A percentile compares a stretch with the other conserved stretches of the same genome.
phyloP scores from a whole-genome alignment of 1,140 invertebrate species.

The Drosophila azteca region DNA sequence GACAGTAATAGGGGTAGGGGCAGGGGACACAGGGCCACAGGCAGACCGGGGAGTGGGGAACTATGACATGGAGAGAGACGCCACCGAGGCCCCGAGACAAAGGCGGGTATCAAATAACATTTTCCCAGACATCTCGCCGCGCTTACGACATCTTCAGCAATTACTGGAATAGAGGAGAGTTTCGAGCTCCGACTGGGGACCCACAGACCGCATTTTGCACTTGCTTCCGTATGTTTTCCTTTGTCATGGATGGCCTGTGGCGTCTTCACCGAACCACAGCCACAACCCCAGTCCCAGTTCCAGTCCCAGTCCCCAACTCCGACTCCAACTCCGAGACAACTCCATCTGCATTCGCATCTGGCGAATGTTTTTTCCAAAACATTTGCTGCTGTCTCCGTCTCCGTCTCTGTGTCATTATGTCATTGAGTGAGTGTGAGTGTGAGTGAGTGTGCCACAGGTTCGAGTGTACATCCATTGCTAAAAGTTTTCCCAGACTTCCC shows the following conservation, averaged over 20 bases:
- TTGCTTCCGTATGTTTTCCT: conserved; percentile 67
- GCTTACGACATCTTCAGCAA: conserved; percentile 53
- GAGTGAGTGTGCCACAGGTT: conserved; percentile 10
- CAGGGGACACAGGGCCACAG: background rate
- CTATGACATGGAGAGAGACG: no score
- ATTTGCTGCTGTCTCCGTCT: background rate
- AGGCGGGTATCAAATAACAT: conserved; percentile 25
- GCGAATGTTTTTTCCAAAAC: background rate
- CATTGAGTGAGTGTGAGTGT: conserved; percentile 32
- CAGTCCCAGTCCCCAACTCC: conserved; percentile 12
- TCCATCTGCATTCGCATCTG: conserved; percentile 10
- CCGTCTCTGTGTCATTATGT: conserved; percentile 60
- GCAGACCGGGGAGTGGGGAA: background rate
- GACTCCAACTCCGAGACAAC: background rate
- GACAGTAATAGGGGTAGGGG: background rate
- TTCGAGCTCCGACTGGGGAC: background rate
- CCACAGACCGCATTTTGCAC: conserved; percentile 46
- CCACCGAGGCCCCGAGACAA: background rate
- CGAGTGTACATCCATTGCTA: conserved; percentile 5
- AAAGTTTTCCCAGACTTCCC: conserved; percentile 12
- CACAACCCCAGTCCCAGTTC: conserved; percentile 7
- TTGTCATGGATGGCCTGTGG: conserved; percentile 31
- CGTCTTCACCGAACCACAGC: conserved; percentile 10
- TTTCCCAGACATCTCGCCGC: conserved; percentile 54
- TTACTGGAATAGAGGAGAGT: conserved; percentile 17